Percentiles rank a stretch among this genome's conserved stretches.
Conservation (phyloP, 2,888 invertebrate species). For the Chesias legatella region DNA sequence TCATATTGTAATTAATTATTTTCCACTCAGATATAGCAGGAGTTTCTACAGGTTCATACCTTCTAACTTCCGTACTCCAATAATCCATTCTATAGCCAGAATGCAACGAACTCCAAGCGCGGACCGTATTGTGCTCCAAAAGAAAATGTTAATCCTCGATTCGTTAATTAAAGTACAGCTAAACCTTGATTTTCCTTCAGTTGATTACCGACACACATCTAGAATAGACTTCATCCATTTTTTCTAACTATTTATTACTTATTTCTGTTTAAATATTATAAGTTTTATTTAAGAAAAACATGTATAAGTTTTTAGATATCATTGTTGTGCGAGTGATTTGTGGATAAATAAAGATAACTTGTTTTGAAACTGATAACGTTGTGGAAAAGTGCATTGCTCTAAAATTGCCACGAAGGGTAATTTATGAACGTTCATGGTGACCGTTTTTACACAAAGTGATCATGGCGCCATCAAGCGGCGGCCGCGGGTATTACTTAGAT, state of each 20-base stretch:
- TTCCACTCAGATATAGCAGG: too few species aligned
- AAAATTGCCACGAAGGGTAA: slow-evolving; percentile 26
- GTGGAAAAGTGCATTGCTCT: slow-evolving; percentile 11
- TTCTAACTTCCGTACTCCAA: too few species aligned
- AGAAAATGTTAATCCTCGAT: slow-evolving; percentile 73
- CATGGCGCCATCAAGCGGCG: slow-evolving; percentile 81
- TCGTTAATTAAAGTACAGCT: slow-evolving; percentile 66
- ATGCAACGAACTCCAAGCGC: slow-evolving; percentile 22
- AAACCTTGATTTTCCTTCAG: slow-evolving; percentile 72
- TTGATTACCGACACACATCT: slow-evolving; percentile 53
- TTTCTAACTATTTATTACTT: slow-evolving; percentile 6
- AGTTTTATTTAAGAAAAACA: too few species aligned
- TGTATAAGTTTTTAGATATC: neutral
- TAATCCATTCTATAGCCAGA: too few species aligned
- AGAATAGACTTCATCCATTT: slow-evolving; percentile 44
- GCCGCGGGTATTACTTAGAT: slow-evolving; percentile 74
- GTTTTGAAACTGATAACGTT: neutral
- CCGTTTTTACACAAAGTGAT: slow-evolving; percentile 83
- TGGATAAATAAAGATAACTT: slow-evolving; percentile 2
- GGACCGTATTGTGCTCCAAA: slow-evolving; percentile 62
- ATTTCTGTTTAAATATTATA: too few species aligned
- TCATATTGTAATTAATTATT: too few species aligned
- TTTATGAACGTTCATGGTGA: slow-evolving; percentile 82
- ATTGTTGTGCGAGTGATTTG: slow-evolving; percentile 1
- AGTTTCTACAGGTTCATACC: too few species aligned